These are phyloP conservation scores for Sarcophilus harrisii DNA, from an alignment of 2,797 vertebrate species.

Conservation along the genomic window DNA sequence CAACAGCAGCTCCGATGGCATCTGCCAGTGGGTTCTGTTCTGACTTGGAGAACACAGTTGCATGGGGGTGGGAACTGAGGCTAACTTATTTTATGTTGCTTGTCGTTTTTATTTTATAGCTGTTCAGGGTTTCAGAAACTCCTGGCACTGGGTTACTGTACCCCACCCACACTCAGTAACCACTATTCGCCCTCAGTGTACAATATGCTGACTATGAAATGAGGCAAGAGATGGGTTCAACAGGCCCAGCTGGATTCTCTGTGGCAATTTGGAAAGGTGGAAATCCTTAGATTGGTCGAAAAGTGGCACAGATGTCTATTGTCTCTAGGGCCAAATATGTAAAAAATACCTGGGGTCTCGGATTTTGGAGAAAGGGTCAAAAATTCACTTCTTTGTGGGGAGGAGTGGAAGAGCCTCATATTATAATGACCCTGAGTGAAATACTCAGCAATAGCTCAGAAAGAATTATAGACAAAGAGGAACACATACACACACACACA, in stretches of 20 bases:
- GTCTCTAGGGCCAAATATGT: neutral
- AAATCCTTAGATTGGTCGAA: constrained; percentile 2
- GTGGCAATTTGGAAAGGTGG: constrained; percentile 3
- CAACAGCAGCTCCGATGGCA: constrained; percentile 64
- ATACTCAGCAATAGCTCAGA: neutral
- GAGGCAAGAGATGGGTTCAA: constrained; percentile 34
- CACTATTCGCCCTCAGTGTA: constrained; percentile 39
- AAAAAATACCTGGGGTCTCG: neutral
- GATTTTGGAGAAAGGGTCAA: neutral
- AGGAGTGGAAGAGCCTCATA: neutral
- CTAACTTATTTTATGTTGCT: constrained; percentile 39
- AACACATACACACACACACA: neutral
- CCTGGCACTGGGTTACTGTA: constrained; percentile 43
- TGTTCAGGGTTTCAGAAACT: constrained; percentile 63
- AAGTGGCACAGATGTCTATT: neutral
- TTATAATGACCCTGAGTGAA: neutral
- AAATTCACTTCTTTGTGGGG: constrained; percentile 1
- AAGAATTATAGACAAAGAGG: neutral
- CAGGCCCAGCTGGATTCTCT: constrained; percentile 21
- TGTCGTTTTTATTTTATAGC: constrained; percentile 62
- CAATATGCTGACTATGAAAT: constrained; percentile 43
- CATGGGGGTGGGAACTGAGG: constrained; percentile 65
- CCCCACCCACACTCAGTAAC: constrained; percentile 57
- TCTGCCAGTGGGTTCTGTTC: constrained; percentile 73
- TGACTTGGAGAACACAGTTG: neutral